phyloP scores from a whole-genome alignment of 2,888 invertebrate species.

The Agrotis puta region DNA sequence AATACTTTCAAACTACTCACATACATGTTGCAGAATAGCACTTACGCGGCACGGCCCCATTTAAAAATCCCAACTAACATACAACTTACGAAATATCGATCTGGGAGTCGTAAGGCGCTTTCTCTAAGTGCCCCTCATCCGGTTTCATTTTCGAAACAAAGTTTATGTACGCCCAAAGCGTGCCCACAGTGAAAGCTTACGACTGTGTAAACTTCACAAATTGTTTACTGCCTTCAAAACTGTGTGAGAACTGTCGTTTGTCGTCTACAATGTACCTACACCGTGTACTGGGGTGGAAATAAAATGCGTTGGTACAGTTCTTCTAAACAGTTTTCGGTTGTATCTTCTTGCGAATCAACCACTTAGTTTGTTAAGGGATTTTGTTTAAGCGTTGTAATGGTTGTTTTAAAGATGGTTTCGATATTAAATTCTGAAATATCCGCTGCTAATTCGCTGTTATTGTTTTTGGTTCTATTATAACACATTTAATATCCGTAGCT shows the following conservation, averaged over 20 bases:
- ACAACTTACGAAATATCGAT: slow-evolving; percentile 65
- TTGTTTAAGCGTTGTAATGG: neutral
- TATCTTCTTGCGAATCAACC: slow-evolving; percentile 11
- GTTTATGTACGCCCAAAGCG: slow-evolving; percentile 62
- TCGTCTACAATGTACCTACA: slow-evolving; percentile 60
- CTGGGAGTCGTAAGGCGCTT: slow-evolving; percentile 66
- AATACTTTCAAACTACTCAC: slow-evolving; percentile 31
- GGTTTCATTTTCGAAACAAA: slow-evolving; percentile 69
- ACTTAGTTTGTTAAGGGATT: slow-evolving; percentile 19
- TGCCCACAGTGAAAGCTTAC: slow-evolving; percentile 64
- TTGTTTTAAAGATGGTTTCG: neutral
- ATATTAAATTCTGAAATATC: slow-evolving; percentile 11
- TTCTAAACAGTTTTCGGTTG: slow-evolving; percentile 46
- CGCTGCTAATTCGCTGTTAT: neutral
- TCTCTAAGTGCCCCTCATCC: slow-evolving; percentile 65
- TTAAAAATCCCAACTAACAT: slow-evolving; percentile 48
- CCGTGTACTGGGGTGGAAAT: slow-evolving; percentile 53
- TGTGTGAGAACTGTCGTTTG: slow-evolving; percentile 69
- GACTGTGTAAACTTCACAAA: slow-evolving; percentile 70
- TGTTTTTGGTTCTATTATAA: neutral
- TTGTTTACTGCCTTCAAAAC: slow-evolving; percentile 70
- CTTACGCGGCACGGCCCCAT: slow-evolving; percentile 42
- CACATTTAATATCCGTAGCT: neutral
- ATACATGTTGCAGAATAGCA: slow-evolving; percentile 17
- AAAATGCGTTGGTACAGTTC: slow-evolving; percentile 51